Evolutionary conservation across 2,888 invertebrate genomes (phyloP), one percentile per base, ranked within the genome.

Genomic region (Apotomis betuletana): DNA sequence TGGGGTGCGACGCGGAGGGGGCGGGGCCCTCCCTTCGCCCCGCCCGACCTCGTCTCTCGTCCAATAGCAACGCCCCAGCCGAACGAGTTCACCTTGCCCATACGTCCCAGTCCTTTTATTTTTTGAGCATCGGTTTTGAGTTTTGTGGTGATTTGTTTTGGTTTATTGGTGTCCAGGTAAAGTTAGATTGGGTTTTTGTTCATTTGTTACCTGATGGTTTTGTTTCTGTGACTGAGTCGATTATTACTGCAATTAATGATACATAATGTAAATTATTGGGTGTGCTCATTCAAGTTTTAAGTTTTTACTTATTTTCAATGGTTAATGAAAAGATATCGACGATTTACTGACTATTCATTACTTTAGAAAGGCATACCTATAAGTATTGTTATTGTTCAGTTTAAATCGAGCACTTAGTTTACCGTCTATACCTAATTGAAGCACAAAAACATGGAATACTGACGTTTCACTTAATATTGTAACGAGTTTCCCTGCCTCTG

Each of bases 31-130:
- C 88, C 87, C 88, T 86, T 85, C 85, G 86, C 85, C 89, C 88
- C 88, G 85, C 89, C 90, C 83, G 87, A 86, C 88, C 89, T 27
- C 90, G 86, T 86, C 77, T 74, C 76, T 79, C 84, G 85, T 79
- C 92, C 92, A 92, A 92, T 93, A 85, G 81, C 80, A 75, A 87
- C 81, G 78, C 85, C 76, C 75, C 88, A 82, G 76, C 85, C 85
- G 86, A 79, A 85, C 89, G 91, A 88, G 83, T 86, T 90, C 83
- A 92, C 92, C 90, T 92, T 92, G 91, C 85, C 87, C 85, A 88
- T 85, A 87, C 92, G 92, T 91, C 90, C 91, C 87, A 85, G 78
- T 86, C 87, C 87, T 89, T 90, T 90, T 74, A 70, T 74, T 65
- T 70, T 75, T 69, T 69, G 51, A 68, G 54, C 86, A 79, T 64